These are phyloP conservation scores for Thera obeliscata DNA, from an alignment of 2,888 invertebrate genomes.

Conservation along the genomic window DNA sequence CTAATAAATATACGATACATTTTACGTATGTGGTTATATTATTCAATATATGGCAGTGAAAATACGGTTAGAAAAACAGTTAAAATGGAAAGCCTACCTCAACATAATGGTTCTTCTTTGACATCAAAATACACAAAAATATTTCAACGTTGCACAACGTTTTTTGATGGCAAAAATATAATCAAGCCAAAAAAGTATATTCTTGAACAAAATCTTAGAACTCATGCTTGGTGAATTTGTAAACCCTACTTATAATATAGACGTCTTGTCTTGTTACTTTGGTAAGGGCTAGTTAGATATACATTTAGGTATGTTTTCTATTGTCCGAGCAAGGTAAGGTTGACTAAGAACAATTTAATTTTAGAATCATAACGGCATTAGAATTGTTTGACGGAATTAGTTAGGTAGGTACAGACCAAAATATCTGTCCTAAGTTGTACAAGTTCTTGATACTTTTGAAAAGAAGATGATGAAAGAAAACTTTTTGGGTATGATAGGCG, in stretches of 20 bases:
- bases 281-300: conserved; percentile 12
- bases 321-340: conserved; percentile 48
- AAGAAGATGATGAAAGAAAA: too few relatives aligned
- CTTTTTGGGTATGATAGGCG: too few relatives aligned
- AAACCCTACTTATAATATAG: conserved; percentile 41
- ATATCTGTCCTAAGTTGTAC: too few relatives aligned
- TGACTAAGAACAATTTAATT: conserved; percentile 37
- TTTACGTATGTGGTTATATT: conserved; percentile 43
- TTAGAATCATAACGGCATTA: not conserved
- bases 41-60: not conserved
- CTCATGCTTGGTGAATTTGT: not conserved
- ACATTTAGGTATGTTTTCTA: conserved; percentile 39
- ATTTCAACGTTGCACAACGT: too few relatives aligned
- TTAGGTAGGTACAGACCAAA: too few relatives aligned
- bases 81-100: not conserved
- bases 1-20: conserved; percentile 62
- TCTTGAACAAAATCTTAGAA: not conserved
- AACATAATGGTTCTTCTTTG: not conserved
- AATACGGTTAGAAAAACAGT: conserved; percentile 8
- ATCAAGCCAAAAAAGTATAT: not conserved
- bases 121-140: not conserved
- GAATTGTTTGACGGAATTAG: too few relatives aligned
- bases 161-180: not conserved
- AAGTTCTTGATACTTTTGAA: too few relatives aligned
- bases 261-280: conserved; percentile 37